Evolutionary conservation across 1,140 invertebrate genomes (phyloP).

Genomic region (Penaeus chinensis): DNA sequence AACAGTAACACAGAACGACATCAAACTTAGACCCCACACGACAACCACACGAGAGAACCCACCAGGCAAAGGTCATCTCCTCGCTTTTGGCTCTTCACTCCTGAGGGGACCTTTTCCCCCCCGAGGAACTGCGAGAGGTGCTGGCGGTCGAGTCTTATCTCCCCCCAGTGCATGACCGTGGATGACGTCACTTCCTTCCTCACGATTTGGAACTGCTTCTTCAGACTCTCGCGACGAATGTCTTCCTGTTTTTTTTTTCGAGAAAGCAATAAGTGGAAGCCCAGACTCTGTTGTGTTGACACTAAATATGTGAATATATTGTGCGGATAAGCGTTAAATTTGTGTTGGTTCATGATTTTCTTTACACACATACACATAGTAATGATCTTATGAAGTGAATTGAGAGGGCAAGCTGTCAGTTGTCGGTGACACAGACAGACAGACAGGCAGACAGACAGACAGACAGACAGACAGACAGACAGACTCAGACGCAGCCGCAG

Average conservation of each 20-base stretch:
- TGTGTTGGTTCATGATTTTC: too few species aligned
- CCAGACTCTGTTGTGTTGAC: too few species aligned
- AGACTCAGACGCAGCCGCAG: too few species aligned
- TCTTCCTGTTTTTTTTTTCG: constrained; percentile 68
- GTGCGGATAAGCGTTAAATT: too few species aligned
- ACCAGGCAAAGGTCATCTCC: constrained; percentile 28
- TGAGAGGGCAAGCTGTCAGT: too few species aligned
- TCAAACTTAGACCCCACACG: not conserved
- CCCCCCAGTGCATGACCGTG: constrained; percentile 69
- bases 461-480: too few species aligned
- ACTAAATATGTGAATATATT: too few species aligned
- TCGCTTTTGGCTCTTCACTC: not conserved
- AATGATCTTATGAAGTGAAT: too few species aligned
- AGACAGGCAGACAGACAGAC: too few species aligned
- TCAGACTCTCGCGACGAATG: constrained; percentile 71
- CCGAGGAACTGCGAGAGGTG: constrained; percentile 17
- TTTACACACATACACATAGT: too few species aligned
- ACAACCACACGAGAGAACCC: not conserved
- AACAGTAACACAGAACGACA: not conserved
- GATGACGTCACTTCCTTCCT: constrained; percentile 74
- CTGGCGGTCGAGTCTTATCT: constrained; percentile 17
- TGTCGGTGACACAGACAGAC: too few species aligned
- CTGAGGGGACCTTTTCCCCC: not conserved
- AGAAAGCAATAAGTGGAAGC: too few species aligned
- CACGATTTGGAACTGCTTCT: constrained; percentile 73